Evolutionary conservation across 2,888 invertebrate species (phyloP), one percentile per base, ranked within the genome.

Genomic region (Peribatodes rhomboidaria): DNA sequence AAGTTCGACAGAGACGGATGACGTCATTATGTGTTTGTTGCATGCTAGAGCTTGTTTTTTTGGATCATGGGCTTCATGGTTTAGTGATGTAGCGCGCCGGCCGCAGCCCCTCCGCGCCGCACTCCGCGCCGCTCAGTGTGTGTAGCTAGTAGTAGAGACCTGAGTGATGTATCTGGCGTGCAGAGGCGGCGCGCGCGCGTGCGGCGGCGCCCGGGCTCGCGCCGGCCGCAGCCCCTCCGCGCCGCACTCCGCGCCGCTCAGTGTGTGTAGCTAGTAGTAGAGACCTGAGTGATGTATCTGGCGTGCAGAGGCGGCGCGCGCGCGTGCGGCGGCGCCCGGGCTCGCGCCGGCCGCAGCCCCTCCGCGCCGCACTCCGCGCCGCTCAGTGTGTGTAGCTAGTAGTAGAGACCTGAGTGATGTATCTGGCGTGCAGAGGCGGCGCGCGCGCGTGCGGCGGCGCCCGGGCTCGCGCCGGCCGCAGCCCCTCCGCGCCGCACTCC

Each of bases 51-150:
- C n/a, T n/a, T n/a, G n/a, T n/a, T n/a, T n/a, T n/a, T n/a, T n/a
- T n/a, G n/a, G n/a, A n/a, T n/a, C n/a, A n/a, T n/a, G n/a, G n/a
- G n/a, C n/a, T n/a, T n/a, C n/a, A n/a, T n/a, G n/a, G n/a, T n/a
- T n/a, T n/a, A n/a, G n/a, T n/a, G n/a, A n/a, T n/a, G n/a, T n/a
- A n/a, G 57, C 65, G 46, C 63, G 75, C 69, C 59, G 79, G 70
- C 62, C 9, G 65, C 71, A 86, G 75, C 61, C 75, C 81, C 10
- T 71, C 82, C 22, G 20, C 72, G 22, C 61, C 69, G 52, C 56
- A 39, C 85, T 86, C 88, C 71, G 49, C 86, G 53, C 92, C 93
- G 68, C 83, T 65, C 74, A n/a, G n/a, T n/a, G n/a, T n/a, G n/a
- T n/a, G 14, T 41, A 41, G 41, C 16, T 16, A 11, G 10, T 10